These are phyloP conservation scores for Malacoctenus gilli DNA, from an alignment of 2,797 vertebrate species.

Conservation along the genomic window DNA sequence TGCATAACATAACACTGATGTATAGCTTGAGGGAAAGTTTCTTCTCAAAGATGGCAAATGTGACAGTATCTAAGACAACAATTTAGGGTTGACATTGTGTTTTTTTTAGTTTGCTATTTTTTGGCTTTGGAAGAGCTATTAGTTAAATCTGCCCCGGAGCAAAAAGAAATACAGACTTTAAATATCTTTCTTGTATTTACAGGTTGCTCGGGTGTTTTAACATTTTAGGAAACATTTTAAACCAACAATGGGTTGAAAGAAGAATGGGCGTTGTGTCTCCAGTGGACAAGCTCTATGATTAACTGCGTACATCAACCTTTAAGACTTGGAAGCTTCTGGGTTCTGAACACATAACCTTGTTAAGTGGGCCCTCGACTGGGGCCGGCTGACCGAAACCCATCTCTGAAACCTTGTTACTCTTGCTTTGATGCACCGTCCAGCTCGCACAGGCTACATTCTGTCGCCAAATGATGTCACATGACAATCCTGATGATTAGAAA, in stretches of 20 bases:
- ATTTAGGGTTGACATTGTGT: conserved; percentile 18
- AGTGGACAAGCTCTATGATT: conserved; percentile 70
- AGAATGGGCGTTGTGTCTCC: conserved; percentile 57
- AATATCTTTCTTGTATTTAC: conserved; percentile 26
- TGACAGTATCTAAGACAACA: conserved; percentile 36
- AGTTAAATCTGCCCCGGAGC: conserved; percentile 10
- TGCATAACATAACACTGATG: conserved; percentile 39
- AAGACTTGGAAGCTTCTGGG: conserved; percentile 72
- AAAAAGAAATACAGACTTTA: conserved; percentile 1
- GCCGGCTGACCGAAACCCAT: conserved; percentile 77
- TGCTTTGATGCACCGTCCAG: conserved; percentile 78
- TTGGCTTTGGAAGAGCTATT: conserved; percentile 17
- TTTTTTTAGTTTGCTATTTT: conserved; percentile 18
- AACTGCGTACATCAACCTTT: conserved; percentile 73
- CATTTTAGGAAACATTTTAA: conserved; percentile 47
- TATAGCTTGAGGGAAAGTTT: conserved; percentile 40
- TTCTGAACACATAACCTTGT: conserved; percentile 79
- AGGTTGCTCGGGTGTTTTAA: conserved; percentile 35
- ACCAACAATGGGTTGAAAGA: conserved; percentile 40
- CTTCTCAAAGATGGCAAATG: conserved; percentile 48
- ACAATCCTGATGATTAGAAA: conserved; percentile 82
- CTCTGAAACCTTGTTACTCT: conserved; percentile 81
- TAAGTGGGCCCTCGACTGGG: conserved; percentile 72
- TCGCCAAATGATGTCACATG: conserved; percentile 81
- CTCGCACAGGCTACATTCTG: conserved; percentile 75